Percentiles rank a stretch among this genome's conserved stretches.
Conservation (phyloP, 1,140 invertebrate species). For the Caenorhabditis tropicalis region DNA sequence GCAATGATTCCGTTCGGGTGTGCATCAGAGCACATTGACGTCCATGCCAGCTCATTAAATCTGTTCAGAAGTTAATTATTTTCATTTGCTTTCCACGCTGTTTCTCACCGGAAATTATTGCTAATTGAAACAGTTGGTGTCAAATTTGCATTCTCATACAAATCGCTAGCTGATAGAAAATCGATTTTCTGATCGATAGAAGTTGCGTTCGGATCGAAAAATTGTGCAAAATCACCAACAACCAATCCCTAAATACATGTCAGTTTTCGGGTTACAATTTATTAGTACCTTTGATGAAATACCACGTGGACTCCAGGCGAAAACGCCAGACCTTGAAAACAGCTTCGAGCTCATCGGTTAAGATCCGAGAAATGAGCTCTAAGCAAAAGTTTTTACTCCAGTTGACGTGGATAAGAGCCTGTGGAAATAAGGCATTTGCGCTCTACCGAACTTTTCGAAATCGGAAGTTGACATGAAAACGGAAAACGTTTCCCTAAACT, state of each 20-base stretch:
- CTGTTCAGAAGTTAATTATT: background rate
- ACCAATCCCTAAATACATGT: background rate
- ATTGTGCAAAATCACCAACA: conserved; percentile 35
- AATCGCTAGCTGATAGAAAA: background rate
- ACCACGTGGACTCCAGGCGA: conserved; percentile 29
- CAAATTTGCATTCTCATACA: background rate
- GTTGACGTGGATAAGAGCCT: background rate
- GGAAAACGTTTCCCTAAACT: too few species aligned
- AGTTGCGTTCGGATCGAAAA: conserved; percentile 9
- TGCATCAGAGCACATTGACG: conserved; percentile 11
- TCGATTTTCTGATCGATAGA: conserved; percentile 1
- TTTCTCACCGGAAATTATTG: conserved; percentile 19
- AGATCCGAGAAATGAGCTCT: background rate
- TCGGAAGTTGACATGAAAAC: background rate
- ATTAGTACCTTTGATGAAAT: background rate
- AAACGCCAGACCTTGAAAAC: conserved; percentile 21
- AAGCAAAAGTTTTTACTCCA: background rate
- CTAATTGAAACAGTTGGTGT: background rate
- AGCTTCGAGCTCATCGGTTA: conserved; percentile 24
- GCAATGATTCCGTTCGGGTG: conserved; percentile 33
- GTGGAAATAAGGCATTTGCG: background rate
- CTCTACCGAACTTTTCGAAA: background rate
- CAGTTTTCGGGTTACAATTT: background rate
- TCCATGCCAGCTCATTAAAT: conserved; percentile 45
- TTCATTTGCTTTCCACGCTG: background rate